Evolutionary conservation across 2,797 vertebrate genomes (phyloP), one percentile per base, ranked within the genome.

Genomic region (Aphelocoma californica): DNA sequence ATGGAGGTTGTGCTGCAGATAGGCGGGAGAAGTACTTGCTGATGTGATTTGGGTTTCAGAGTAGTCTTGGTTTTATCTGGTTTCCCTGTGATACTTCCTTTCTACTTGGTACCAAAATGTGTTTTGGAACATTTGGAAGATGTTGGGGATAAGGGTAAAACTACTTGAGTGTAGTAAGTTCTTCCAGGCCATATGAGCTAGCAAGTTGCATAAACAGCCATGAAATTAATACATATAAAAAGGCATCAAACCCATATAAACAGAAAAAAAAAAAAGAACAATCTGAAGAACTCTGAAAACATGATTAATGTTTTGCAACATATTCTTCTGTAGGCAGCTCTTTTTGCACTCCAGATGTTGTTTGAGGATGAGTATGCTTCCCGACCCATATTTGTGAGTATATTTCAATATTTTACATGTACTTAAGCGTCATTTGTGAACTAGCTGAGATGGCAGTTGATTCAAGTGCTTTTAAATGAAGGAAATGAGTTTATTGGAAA

Each of bases 381-480:
- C 32, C 98, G 94, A 94, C 99, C 99, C 18, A 93, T 99, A 96
- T 99, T 99, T 98, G 99, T 99, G 98, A 97, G 99, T 98, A 81
- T 80, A 32, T 88, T 67, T 90, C 66, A 81, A 26, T 91, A 32
- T 58, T 81, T 95, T 66, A 32, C 36, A 6, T 84, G 21, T 42
- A 20, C 13, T 38, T 90, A 88, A 45, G 21, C 20, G 72, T 40
- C 15, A 42, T 81, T 79, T 34, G 9, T 70, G 48, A 81, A n/a
- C 47, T 58, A 48, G 18, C 17, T 72, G 54, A 91, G 57, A 18
- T 75, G 21, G 29, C 28, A 88, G n/a, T 58, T 88, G 44, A 51
- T 88, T 28, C 15, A 67, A 78, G 10, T 21, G 7, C 50, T 95
- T 89, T 71, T 65, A 91, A 94, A 42, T 71, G 5, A 87, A 85